Conservation (phyloP, 2,797 vertebrate species). For the Anguilla obscura region DNA sequence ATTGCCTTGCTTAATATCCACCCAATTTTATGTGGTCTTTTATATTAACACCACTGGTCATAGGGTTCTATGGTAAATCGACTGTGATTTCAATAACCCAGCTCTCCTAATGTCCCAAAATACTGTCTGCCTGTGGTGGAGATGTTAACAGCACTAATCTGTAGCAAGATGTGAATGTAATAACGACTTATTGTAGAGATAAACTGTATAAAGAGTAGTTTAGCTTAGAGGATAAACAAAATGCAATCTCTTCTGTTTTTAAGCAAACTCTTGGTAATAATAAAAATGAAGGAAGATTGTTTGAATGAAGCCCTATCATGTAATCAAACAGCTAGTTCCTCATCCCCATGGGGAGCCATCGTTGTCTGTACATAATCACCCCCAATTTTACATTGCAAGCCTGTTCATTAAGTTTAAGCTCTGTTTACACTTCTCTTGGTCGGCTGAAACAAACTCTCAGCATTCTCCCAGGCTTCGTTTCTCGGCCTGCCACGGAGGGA, state of each 20-base stretch:
- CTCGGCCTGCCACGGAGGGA: neutral
- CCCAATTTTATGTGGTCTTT: neutral
- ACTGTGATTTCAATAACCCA: constrained; percentile 5
- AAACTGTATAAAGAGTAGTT: neutral
- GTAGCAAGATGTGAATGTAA: neutral
- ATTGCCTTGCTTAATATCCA: neutral
- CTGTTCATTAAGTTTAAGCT: constrained; percentile 67
- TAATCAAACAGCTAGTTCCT: constrained; percentile 63
- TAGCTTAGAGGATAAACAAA: neutral
- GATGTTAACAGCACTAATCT: constrained; percentile 4
- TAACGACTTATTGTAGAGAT: neutral
- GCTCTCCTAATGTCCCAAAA: neutral
- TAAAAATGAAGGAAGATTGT: constrained; percentile 51
- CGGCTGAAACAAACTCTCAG: neutral
- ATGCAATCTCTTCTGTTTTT: constrained; percentile 27
- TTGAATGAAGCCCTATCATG: constrained; percentile 51
- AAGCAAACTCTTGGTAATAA: constrained; percentile 39
- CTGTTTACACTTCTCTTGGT: constrained; percentile 53
- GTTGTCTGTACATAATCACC: constrained; percentile 62
- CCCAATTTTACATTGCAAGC: constrained; percentile 66
- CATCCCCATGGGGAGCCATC: constrained; percentile 49
- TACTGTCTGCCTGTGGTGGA: neutral
- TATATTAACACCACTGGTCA: neutral
- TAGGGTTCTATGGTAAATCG: neutral
- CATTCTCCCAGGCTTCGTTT: neutral